A percentile compares a stretch with the other conserved stretches of the same genome.
Conservation (phyloP, 2,888 invertebrate species). For the Aphidoletes aphidimyza region DNA sequence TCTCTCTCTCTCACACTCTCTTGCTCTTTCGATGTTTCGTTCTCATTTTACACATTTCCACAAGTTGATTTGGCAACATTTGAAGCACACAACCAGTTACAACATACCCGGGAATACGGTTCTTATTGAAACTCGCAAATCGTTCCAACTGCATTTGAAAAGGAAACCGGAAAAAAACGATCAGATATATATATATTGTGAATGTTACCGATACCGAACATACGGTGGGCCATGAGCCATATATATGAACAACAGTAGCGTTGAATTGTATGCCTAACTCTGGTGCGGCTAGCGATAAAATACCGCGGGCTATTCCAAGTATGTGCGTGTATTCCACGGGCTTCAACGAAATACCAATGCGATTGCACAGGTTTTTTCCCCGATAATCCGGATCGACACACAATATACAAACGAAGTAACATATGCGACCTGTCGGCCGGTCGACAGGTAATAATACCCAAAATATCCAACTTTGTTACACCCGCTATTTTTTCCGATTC, state of each 20-base stretch:
- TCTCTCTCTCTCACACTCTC: not conserved
- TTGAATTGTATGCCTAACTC: no score
- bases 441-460: not conserved
- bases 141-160: not conserved
- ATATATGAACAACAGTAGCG: no score
- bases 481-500: no score
- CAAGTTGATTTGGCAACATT: no score
- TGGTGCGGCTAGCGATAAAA: not conserved
- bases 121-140: no score
- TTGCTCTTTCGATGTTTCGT: not conserved
- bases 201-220: no score
- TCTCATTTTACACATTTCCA: no score
- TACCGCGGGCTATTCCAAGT: not conserved
- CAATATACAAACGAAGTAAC: not conserved
- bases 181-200: not conserved
- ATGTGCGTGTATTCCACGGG: no score
- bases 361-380: not conserved
- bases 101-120: no score
- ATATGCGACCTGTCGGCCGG: conserved; percentile 2
- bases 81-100: not conserved
- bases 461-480: not conserved
- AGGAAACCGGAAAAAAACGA: not conserved
- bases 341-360: no score
- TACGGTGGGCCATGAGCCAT: no score
- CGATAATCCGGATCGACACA: not conserved